Evolutionary conservation across 1,140 invertebrate species (phyloP), one percentile per base, ranked within the genome.

Genomic region (Caenorhabditis elegans): DNA sequence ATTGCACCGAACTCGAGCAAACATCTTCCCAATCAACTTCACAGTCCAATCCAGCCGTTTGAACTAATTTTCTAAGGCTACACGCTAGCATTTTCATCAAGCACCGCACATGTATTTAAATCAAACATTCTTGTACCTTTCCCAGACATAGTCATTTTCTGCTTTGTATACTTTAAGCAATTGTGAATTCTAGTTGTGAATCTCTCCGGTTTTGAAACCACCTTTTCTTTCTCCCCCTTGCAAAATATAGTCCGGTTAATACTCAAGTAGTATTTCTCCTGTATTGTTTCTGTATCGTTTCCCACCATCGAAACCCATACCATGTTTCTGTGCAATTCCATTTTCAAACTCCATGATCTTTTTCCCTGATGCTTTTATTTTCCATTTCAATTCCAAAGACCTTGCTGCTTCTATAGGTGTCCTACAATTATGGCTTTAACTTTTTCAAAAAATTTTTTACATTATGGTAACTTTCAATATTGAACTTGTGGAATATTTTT

Each of bases 151-250:
- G 34, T 70, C 60, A 70, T 24, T 70, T 60, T 70, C 28, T 13
- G 34, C 34, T 70, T 70, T 70, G 60, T 70, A 70, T 34, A 70
- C 60, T 70, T 36, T 10, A 22, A 36, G 60, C 60, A 70, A 39
- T n/a, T 70, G 60, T 39, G 19, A 70, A 70, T 70, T 70, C 34
- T 70, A 70, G 60, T 70, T 70, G n/a, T 70, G 34, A 43, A 39
- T n/a, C n/a, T 24, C 34, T 70, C 34, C 60, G 60, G 60, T 70
- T 70, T 43, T 43, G 6, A 43, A 43, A 43, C 17, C n/a, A 22
- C 10, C 13, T 31, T 17, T 17, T 43, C 17, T 31, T 43, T 60
- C 60, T n/a, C 24, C n/a, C 31, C 15, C 5, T 22, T 8, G n/a
- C 26, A 70, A 24, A 43, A 17, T 28, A 70, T 31, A 22, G 36